Base-by-base conservation (phyloP, 2,797 vertebrate genomes). In the Sebastes oblongus region DNA sequence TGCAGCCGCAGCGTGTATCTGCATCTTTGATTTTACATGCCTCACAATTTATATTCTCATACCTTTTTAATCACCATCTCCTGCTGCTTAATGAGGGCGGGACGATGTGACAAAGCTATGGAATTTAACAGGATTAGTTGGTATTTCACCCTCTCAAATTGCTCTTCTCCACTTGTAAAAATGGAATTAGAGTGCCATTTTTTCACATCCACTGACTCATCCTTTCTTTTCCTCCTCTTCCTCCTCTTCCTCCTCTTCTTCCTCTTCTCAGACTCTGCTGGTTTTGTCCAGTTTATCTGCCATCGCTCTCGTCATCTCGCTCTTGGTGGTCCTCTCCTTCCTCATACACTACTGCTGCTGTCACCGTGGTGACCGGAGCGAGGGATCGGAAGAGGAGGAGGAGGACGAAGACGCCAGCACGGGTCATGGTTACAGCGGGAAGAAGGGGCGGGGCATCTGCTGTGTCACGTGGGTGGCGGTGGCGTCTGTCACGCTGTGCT, bases 401-500 rank as follows among this genome's bases (percentile, higher is more conserved):
- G 96, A 96, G 58, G 96, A 96, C 8, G 96, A 96, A 61, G 95
- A 96, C 58, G 91, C 88, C 80, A 95, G 95, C 86, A 94, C 95
- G 4, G 95, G 94, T 86, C 96, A 95, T 72, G 95, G 95, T 80
- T 96, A 96, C 85, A 89, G 94, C 6, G 94, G 94, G 39, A 94
- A 92, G 90, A 97, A 97, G 92, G 96, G 95, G 86, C 94, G 95
- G 1, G 94, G 95, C 58, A 97, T 96, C 88, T 97, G 97, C 93
- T 98, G 97, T 3, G 94, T 97, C 93, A 98, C 96, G 54, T 98
- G 97, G 97, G 96, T 97, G 92, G 97, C 97, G 8, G 96, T 98
- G 30, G 96, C 96, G 1, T 94, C 97, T 3, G 96, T 98, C 84
- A 97, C 96, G 25, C 88, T 98, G 75, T 97, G 97, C 95, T 98